Evolutionary conservation across 2,888 invertebrate genomes (phyloP).

Genomic region (Brenthis hecate): DNA sequence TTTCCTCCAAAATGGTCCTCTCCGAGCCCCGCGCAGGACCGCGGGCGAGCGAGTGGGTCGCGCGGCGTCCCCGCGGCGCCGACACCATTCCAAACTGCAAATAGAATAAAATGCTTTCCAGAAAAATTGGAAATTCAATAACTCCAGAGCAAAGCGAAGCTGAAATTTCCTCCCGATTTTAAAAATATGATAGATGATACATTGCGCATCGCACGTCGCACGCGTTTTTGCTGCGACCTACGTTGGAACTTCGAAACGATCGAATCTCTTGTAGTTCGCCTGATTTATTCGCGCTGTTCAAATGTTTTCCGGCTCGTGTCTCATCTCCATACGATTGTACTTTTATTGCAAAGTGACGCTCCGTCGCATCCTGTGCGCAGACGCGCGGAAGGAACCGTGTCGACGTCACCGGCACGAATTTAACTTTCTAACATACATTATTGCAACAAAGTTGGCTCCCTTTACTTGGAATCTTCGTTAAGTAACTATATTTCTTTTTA

Average conservation of each 20-base stretch:
- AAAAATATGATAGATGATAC: slow-evolving; percentile 50
- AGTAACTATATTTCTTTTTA: too few relatives aligned
- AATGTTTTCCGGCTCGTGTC: slow-evolving; percentile 12
- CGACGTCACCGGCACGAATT: neutral
- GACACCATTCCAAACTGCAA: slow-evolving; percentile 45
- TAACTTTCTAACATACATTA: neutral
- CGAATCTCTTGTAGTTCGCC: slow-evolving; percentile 13
- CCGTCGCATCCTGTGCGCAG: neutral
- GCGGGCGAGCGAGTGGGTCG: neutral
- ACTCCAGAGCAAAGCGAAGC: slow-evolving; percentile 47
- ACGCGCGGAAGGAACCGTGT: neutral
- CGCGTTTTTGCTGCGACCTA: slow-evolving; percentile 25
- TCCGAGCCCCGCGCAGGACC: neutral
- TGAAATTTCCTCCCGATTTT: slow-evolving; percentile 51
- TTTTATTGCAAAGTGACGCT: slow-evolving; percentile 7
- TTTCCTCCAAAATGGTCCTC: too few relatives aligned
- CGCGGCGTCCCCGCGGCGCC: slow-evolving; percentile 41
- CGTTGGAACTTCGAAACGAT: slow-evolving; percentile 24
- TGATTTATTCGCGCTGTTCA: slow-evolving; percentile 43
- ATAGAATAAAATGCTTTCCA: slow-evolving; percentile 51
- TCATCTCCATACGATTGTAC: slow-evolving; percentile 19
- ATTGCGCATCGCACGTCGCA: slow-evolving; percentile 14
- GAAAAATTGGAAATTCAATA: slow-evolving; percentile 64
- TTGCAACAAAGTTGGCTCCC: neutral
- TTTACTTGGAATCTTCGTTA: too few relatives aligned